phyloP scores from a whole-genome alignment of 2,113 vertebrate genomes.

The Callipepla squamata region DNA sequence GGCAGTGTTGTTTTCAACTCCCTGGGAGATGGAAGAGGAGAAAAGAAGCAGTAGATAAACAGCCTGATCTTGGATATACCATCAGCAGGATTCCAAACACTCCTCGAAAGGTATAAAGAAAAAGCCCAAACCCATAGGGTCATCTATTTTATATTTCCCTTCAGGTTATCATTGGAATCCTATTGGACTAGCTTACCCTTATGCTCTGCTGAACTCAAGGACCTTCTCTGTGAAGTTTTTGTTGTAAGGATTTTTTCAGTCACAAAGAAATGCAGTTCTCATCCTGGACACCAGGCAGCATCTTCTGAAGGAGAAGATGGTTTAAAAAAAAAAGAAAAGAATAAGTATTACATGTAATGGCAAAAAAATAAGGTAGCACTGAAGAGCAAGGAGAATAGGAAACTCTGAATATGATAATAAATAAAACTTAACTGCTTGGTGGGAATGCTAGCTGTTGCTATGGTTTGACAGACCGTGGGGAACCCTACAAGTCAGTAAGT shows the following conservation, averaged over 20 bases:
- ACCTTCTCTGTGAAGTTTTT: constrained; percentile 46
- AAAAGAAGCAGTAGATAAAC: constrained; percentile 38
- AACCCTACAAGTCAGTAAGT: neutral
- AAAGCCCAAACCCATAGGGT: constrained; percentile 31
- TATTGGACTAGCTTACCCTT: neutral
- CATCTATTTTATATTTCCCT: constrained; percentile 22
- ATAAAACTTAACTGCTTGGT: neutral
- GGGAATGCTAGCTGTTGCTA: neutral
- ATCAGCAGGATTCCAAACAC: neutral
- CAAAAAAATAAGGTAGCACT: neutral
- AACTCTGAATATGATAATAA: neutral
- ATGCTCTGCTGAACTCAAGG: neutral
- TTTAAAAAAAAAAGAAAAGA: neutral
- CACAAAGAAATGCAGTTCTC: neutral
- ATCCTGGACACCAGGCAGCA: neutral
- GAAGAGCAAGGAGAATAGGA: neutral
- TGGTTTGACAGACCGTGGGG: neutral
- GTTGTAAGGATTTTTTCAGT: constrained; percentile 8
- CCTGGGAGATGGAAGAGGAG: constrained; percentile 40
- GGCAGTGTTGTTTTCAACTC: constrained; percentile 45
- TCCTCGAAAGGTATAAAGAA: constrained; percentile 36
- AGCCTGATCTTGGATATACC: constrained; percentile 35
- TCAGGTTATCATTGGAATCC: neutral
- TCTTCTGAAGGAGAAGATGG: neutral
- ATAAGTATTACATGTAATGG: neutral